Conservation (phyloP, 2,888 invertebrate genomes). For the Phyllotreta striolata region DNA sequence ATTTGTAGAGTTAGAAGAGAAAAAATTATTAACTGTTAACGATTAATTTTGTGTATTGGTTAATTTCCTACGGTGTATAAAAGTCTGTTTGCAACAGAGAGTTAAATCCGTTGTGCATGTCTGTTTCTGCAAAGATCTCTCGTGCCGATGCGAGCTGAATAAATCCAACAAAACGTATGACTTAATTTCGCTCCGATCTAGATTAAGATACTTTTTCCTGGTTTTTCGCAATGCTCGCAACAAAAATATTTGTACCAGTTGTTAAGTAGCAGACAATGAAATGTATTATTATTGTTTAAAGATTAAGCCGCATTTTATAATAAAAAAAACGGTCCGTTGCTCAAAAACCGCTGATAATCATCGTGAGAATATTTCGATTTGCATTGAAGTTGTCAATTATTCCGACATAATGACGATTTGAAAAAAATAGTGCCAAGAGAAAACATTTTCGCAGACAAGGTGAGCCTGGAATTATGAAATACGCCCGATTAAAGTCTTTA, state of each 20-base stretch:
- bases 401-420: slow-evolving; percentile 20
- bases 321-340: slow-evolving; percentile 21
- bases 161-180: slow-evolving; percentile 12
- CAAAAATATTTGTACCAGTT: slow-evolving; percentile 12
- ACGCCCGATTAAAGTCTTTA: slow-evolving; percentile 2
- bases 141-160: background rate
- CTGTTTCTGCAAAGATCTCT: background rate
- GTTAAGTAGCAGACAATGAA: slow-evolving; percentile 26
- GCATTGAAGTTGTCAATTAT: slow-evolving; percentile 20
- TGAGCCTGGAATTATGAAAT: slow-evolving; percentile 11
- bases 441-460: slow-evolving; percentile 14
- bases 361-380: slow-evolving; percentile 28
- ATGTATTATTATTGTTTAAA: slow-evolving; percentile 24
- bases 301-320: slow-evolving; percentile 10
- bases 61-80: too few species aligned
- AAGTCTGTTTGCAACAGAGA: too few species aligned
- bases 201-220: background rate
- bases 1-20: too few species aligned
- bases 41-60: too few species aligned
- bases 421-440: slow-evolving; percentile 18
- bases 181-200: slow-evolving; percentile 8
- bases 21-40: too few species aligned
- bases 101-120: too few species aligned
- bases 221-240: slow-evolving; percentile 12
- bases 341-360: slow-evolving; percentile 14